phyloP scores from a whole-genome alignment of 1,140 invertebrate species.

The Panagrolaimus sp. region DNA sequence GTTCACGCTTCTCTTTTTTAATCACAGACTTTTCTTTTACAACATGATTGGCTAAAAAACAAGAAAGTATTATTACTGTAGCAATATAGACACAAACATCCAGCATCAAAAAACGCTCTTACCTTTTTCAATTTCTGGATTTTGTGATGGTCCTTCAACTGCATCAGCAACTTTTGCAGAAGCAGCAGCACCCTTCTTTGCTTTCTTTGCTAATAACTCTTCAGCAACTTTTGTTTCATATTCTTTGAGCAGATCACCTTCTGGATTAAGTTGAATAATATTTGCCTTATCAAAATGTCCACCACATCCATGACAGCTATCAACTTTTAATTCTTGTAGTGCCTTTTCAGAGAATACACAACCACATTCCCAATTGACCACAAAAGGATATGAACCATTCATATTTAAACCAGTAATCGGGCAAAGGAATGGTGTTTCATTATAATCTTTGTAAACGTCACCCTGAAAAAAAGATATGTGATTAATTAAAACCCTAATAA shows the following conservation, averaged over 20 bases:
- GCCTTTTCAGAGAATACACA: conserved; percentile 93
- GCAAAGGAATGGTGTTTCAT: conserved; percentile 80
- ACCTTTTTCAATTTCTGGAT: conserved; percentile 11
- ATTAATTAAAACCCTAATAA: conserved; percentile 7
- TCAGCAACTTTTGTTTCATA: conserved; percentile 55
- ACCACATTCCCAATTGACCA: conserved; percentile 84
- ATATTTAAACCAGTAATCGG: conserved; percentile 90
- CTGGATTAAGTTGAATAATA: conserved; percentile 78
- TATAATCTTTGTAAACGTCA: conserved; percentile 71
- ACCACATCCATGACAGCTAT: conserved; percentile 68
- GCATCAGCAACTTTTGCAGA: conserved; percentile 36
- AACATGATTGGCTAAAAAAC: conserved; percentile 12
- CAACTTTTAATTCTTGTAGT: conserved; percentile 75
- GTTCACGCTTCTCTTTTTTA: conserved; percentile 65
- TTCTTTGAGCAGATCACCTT: conserved; percentile 67
- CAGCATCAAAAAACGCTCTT: conserved; percentile 8
- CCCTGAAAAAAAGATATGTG: conserved; percentile 59
- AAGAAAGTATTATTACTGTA: not conserved
- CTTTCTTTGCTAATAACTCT: conserved; percentile 63
- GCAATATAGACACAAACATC: too few relatives aligned
- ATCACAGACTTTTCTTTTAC: conserved; percentile 19
- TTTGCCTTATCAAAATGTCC: conserved; percentile 67
- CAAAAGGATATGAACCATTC: conserved; percentile 80
- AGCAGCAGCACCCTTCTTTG: too few relatives aligned
- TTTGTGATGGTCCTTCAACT: conserved; percentile 23